A percentile compares a stretch with the other conserved stretches of the same genome.
phyloP scores from a whole-genome alignment of 2,113 vertebrate species.

The Protobothrops mucrosquamatus region DNA sequence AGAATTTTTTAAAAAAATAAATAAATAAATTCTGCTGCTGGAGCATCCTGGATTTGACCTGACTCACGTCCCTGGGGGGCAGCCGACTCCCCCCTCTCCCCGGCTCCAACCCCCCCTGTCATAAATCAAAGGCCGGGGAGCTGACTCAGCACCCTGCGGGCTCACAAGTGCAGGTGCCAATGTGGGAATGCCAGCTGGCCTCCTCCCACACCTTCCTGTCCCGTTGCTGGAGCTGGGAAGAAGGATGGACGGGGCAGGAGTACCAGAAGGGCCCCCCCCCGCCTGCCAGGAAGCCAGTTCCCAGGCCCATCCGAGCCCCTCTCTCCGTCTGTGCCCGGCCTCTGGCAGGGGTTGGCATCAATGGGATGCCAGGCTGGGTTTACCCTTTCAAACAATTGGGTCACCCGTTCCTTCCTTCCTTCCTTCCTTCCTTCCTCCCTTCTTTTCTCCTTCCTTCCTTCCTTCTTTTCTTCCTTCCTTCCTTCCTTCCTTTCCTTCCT shows the following conservation, averaged over 20 bases:
- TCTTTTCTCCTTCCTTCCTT: too few relatives aligned
- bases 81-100: not conserved
- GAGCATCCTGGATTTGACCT: slow-evolving; percentile 8
- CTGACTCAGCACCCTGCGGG: not conserved
- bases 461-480: too few relatives aligned
- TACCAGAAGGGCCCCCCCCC: too few relatives aligned
- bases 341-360: too few relatives aligned
- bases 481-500: too few relatives aligned
- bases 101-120: not conserved
- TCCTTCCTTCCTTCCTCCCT: too few relatives aligned
- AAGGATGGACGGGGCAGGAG: rapidly evolving
- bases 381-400: too few relatives aligned
- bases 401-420: too few relatives aligned
- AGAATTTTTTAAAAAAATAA: not conserved
- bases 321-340: too few relatives aligned
- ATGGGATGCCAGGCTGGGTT: too few relatives aligned
- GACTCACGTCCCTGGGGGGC: not conserved
- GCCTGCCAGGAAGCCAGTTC: too few relatives aligned
- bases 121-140: not conserved
- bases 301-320: too few relatives aligned
- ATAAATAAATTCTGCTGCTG: not conserved
- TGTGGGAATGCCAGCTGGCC: not conserved
- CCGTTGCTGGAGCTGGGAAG: not conserved
- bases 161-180: not conserved
- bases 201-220: not conserved